Evolutionary conservation across 2,888 invertebrate species (phyloP), one percentile per base, ranked within the genome.

Genomic region (Seira sanloemensis): DNA sequence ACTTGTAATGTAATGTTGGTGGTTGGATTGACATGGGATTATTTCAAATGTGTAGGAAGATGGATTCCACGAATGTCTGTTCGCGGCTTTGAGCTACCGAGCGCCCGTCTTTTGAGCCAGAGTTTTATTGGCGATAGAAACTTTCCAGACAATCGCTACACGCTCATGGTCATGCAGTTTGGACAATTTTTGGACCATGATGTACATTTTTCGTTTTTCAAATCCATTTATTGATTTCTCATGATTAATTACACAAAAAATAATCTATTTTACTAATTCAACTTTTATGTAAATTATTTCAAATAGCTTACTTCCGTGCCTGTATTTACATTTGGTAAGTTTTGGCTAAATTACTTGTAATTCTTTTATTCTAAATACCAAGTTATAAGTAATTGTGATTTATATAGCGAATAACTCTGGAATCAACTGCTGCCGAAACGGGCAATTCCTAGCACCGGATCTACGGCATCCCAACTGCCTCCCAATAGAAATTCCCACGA

Each of bases 61-160:
- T 94, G 94, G 93, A 90, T 92, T 0, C 92, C 94, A 73, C 91
- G 94, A 78, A 90, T 91, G 0, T 93, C 94, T 16, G 85, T 85
- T 25, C 69, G 93, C 85, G 94, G 93, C 0, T 91, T 91, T 4
- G 86, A 89, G 19, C 88, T 91, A 18, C 91, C 91, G 0, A 90
- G 90, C 74, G 89, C 91, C 19, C 87, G 91, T 24, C 84, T 90
- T n/a, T 82, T 91, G 37, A 90, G 90, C 68, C 77, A 88, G n/a
- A 66, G 87, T 2, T 87, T 90, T 21, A 87, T 90, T 65, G 90
- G 92, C 0, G 90, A 90, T 27, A 73, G 87, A 25, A 85, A 89
- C 66, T 74, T 77, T n/a, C 89, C 89, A 5, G 87, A 90, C 68
- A 71, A 71, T 18, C 54, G 83, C 5, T 88, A 84, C 69, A 89